Evolutionary conservation across 2,113 vertebrate genomes (phyloP).

Genomic region (cattle (Bos taurus)): ARS-UCD2.0 NC_037331.1:114457001-114457500

Average conservation of each 20-base stretch:
- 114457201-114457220: background rate
- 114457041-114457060: background rate
- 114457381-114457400: fast-evolving
- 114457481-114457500: background rate
- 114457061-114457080: background rate
- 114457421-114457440: background rate
- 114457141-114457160: background rate
- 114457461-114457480: background rate
- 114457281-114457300: background rate
- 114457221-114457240: background rate
- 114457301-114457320: background rate
- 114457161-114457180: background rate
- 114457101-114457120: background rate
- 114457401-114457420: background rate
- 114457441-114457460: background rate
- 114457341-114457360: fast-evolving
- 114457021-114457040: background rate
- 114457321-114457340: fast-evolving
- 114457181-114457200: fast-evolving
- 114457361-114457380: background rate
- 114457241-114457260: too few relatives aligned
- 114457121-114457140: background rate
- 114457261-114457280: fast-evolving
- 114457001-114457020: background rate
- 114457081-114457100: fast-evolving